phyloP scores from a whole-genome alignment of 2,888 invertebrate genomes.

The Deilephila elpenor region DNA sequence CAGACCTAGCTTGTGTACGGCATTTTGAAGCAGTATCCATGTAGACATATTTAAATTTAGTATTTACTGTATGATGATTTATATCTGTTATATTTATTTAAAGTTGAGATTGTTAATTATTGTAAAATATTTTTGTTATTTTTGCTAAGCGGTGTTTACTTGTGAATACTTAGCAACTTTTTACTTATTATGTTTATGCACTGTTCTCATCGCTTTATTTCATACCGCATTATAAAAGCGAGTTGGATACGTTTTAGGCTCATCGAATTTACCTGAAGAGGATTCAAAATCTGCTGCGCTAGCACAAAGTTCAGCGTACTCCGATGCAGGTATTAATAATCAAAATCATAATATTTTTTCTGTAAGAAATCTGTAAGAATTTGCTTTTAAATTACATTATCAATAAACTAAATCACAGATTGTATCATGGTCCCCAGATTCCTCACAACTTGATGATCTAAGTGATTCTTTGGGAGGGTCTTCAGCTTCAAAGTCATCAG shows the following conservation, averaged over 20 bases:
- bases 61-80: no score
- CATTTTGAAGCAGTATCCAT: background rate
- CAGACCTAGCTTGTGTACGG: background rate
- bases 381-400: background rate
- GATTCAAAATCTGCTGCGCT: slow-evolving; percentile 13
- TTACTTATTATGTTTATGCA: no score
- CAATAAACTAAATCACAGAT: background rate
- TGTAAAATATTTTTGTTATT: no score
- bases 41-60: background rate
- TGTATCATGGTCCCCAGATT: background rate
- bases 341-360: background rate
- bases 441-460: background rate
- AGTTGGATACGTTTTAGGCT: background rate
- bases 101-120: no score
- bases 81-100: no score
- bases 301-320: background rate
- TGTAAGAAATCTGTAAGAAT: background rate
- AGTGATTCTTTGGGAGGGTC: slow-evolving; percentile 9
- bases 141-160: no score
- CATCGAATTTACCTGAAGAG: slow-evolving; percentile 1
- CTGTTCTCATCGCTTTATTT: background rate
- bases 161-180: no score
- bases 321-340: slow-evolving; percentile 10
- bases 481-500: slow-evolving; percentile 12
- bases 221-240: background rate